These are phyloP conservation scores for Tinea semifulvella DNA, from an alignment of 2,888 invertebrate genomes.

Conservation along the genomic window DNA sequence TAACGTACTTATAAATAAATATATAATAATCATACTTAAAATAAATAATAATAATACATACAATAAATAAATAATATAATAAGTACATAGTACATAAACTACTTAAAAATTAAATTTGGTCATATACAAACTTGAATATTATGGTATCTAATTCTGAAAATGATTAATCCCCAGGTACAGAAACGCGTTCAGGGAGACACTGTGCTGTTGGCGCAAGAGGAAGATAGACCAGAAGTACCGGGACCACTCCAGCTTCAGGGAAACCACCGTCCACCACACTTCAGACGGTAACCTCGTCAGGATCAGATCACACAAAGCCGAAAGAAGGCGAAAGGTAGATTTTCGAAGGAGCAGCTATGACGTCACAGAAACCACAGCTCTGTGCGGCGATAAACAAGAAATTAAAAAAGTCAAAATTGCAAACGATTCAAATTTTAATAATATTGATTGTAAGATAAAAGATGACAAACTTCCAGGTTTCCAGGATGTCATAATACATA, in stretches of 20 bases:
- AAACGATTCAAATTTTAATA: slow-evolving; percentile 28
- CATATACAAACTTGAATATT: too few relatives aligned
- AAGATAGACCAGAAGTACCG: slow-evolving; percentile 56
- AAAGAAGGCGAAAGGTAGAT: slow-evolving; percentile 5
- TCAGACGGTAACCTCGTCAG: slow-evolving; percentile 54
- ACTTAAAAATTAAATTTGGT: too few relatives aligned
- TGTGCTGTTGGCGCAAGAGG: slow-evolving; percentile 67
- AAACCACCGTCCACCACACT: slow-evolving; percentile 62
- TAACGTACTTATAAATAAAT: too few relatives aligned
- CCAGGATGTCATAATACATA: slow-evolving; percentile 24
- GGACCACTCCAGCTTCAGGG: slow-evolving; percentile 70
- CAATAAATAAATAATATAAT: too few relatives aligned
- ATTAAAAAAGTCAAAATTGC: slow-evolving; percentile 24
- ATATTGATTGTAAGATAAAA: slow-evolving; percentile 26
- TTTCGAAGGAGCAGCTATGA: slow-evolving; percentile 31
- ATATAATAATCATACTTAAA: too few relatives aligned
- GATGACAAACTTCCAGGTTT: background rate
- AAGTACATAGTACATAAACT: too few relatives aligned
- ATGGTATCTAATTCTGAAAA: too few relatives aligned
- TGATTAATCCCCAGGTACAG: too few relatives aligned
- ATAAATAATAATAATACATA: too few relatives aligned
- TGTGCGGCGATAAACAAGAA: slow-evolving; percentile 34
- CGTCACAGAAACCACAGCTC: slow-evolving; percentile 33
- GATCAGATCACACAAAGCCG: slow-evolving; percentile 35
- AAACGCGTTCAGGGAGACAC: slow-evolving; percentile 77